phyloP scores from a whole-genome alignment of 1,140 invertebrate species.

The Diachasmimorpha longicaudata region DNA sequence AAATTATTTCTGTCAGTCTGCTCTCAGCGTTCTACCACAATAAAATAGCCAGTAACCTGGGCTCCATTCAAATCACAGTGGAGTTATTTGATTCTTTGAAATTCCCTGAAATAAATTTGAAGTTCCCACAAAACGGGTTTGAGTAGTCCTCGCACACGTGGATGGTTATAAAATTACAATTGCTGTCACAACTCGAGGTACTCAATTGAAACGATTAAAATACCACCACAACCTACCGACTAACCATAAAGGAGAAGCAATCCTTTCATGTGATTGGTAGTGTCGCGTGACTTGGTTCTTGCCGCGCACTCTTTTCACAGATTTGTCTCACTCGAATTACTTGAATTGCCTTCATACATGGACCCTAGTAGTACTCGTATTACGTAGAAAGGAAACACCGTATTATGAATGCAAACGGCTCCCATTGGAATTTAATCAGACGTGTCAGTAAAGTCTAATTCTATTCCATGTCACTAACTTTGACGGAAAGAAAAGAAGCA shows the following conservation, averaged over 20 bases:
- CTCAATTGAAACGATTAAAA: conserved; percentile 40
- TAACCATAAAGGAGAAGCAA: not conserved
- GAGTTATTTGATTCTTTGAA: not conserved
- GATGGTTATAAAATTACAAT: conserved; percentile 31
- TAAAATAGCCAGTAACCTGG: too few relatives aligned
- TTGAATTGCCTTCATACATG: conserved; percentile 22
- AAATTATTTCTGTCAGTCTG: too few relatives aligned
- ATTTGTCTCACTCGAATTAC: conserved; percentile 17
- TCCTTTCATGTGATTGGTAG: conserved; percentile 8
- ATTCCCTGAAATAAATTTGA: not conserved
- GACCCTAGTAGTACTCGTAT: conserved; percentile 20
- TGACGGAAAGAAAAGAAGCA: not conserved
- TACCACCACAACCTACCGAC: conserved; percentile 29
- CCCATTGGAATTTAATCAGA: conserved; percentile 24
- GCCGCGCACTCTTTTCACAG: not conserved
- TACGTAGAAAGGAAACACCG: conserved; percentile 26
- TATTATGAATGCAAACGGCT: conserved; percentile 17
- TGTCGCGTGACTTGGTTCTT: conserved; percentile 30
- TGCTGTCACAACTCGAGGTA: conserved; percentile 36
- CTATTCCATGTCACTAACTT: conserved; percentile 10
- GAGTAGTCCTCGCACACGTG: not conserved
- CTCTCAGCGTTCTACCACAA: too few relatives aligned
- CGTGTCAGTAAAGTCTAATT: conserved; percentile 2
- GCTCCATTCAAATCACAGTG: too few relatives aligned
- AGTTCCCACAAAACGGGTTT: conserved; percentile 11